Conservation (phyloP, 1,140 invertebrate genomes). For the Zaprionus inermis region DNA sequence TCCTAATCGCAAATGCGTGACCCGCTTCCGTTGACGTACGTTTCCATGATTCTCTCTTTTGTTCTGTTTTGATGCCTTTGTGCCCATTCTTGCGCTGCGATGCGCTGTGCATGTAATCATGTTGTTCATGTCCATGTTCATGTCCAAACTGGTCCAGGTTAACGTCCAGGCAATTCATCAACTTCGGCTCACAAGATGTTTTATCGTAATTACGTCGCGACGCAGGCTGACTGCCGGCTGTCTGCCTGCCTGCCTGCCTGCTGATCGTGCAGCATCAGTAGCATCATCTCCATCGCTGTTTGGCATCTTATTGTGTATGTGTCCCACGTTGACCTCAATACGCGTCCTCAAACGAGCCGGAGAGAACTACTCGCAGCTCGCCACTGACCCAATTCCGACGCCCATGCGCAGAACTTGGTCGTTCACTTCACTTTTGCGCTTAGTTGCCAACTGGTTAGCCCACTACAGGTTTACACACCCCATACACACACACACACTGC, state of each 20-base stretch:
- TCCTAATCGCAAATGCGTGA: conserved; percentile 32
- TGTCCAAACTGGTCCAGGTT: conserved; percentile 34
- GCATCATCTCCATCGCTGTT: not conserved
- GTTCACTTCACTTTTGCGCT: conserved; percentile 71
- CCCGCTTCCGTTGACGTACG: conserved; percentile 22
- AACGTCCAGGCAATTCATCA: conserved; percentile 62
- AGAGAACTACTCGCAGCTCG: conserved; percentile 41
- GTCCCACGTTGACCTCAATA: conserved; percentile 52
- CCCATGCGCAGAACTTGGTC: conserved; percentile 45
- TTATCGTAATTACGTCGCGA: conserved; percentile 66
- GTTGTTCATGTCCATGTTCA: conserved; percentile 46
- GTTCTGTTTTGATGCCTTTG: conserved; percentile 3
- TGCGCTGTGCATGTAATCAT: conserved; percentile 40
- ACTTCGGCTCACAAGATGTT: conserved; percentile 46
- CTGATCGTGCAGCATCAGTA: not conserved
- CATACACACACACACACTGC: conserved; percentile 14
- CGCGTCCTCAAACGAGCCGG: conserved; percentile 25
- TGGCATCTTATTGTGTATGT: conserved; percentile 45
- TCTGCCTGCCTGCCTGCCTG: too few relatives aligned
- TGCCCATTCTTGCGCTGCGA: conserved; percentile 9
- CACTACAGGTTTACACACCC: conserved; percentile 9
- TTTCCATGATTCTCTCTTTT: not conserved
- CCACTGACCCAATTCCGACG: conserved; percentile 69
- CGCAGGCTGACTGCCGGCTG: too few relatives aligned
- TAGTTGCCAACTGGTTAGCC: conserved; percentile 62